Percentiles rank a stretch among this genome's conserved stretches.
Conservation (phyloP, 2,888 invertebrate genomes). For the Parascotia fuliginaria region DNA sequence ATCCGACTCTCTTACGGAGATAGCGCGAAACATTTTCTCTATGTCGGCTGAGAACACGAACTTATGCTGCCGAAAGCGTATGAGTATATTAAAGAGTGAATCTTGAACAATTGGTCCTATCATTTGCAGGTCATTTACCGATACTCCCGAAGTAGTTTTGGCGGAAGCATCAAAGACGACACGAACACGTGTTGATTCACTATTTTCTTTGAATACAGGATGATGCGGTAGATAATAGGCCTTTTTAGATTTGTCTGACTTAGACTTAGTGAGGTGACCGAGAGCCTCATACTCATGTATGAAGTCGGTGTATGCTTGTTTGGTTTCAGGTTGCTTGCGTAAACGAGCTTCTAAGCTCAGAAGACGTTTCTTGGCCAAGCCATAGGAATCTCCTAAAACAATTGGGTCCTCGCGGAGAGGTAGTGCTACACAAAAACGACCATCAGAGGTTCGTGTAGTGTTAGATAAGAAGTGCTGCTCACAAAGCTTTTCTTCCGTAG, state of each 20-base stretch:
- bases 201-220: neutral
- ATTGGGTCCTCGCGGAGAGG: conserved; percentile 23
- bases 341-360: no score
- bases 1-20: neutral
- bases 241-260: neutral
- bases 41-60: conserved; percentile 9
- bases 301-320: no score
- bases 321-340: no score
- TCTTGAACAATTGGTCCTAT: conserved; percentile 15
- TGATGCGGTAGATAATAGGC: conserved; percentile 8
- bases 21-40: conserved; percentile 6
- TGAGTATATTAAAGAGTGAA: conserved; percentile 6
- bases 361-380: conserved; percentile 17
- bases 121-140: conserved; percentile 5
- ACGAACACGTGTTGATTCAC: neutral
- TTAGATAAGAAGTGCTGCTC: conserved; percentile 19
- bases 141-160: neutral
- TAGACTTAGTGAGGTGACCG: conserved; percentile 5
- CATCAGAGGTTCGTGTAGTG: conserved; percentile 16
- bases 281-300: neutral
- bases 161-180: conserved; percentile 1
- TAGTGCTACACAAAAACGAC: conserved; percentile 30
- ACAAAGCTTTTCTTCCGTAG: conserved; percentile 23
- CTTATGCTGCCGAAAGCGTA: conserved; percentile 12
- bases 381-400: conserved; percentile 26